Evolutionary conservation across 2,113 vertebrate genomes (phyloP).

Genomic region (Petaurus breviceps): DNA sequence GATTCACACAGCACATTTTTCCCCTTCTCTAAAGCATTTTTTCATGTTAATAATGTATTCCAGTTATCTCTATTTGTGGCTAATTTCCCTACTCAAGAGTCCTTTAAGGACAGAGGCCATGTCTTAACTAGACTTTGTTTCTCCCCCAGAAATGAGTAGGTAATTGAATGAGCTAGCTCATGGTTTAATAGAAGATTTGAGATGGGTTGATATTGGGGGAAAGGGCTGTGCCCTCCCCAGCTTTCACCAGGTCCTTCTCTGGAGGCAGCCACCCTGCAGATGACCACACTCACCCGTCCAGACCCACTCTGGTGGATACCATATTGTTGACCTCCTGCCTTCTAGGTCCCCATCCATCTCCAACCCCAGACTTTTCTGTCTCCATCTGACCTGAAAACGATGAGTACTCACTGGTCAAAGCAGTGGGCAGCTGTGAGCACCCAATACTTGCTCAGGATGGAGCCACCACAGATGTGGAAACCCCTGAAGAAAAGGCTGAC

Average conservation of each 20-base stretch:
- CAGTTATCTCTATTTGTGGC: background rate
- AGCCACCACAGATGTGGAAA: conserved; percentile 57
- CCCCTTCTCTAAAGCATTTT: background rate
- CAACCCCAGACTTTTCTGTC: background rate
- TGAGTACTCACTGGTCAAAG: conserved; percentile 72
- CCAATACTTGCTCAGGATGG: conserved; percentile 74
- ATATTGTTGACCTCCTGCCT: background rate
- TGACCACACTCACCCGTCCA: background rate
- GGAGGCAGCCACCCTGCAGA: background rate
- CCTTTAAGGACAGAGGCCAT: background rate
- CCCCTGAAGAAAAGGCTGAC: conserved; percentile 68
- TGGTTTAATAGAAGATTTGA: background rate
- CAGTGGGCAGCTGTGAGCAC: conserved; percentile 76
- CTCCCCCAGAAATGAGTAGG: background rate
- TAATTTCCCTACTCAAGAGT: background rate
- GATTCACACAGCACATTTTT: background rate
- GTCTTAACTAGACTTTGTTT: background rate
- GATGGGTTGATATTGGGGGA: background rate
- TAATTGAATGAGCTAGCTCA: background rate
- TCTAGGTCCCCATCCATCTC: background rate
- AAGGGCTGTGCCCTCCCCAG: too few species aligned
- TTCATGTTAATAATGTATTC: background rate
- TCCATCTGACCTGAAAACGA: too few species aligned
- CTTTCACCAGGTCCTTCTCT: background rate
- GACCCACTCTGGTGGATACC: background rate